Base-by-base conservation (phyloP, 2,797 vertebrate genomes). In the Okamejei kenojei region DNA sequence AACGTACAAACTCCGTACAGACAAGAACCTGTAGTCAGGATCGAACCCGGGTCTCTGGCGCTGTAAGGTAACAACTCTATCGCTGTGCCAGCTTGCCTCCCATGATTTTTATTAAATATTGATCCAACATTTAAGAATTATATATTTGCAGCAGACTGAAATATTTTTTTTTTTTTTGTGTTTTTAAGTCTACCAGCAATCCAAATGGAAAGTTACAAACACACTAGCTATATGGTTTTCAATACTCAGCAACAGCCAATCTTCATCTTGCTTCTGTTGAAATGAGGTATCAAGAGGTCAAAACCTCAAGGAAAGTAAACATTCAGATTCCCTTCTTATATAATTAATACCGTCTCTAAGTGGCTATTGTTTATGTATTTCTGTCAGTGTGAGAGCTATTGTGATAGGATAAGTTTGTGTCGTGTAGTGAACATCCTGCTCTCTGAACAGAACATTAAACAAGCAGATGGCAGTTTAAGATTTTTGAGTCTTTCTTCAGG, bases 311-410 rank as follows among this genome's bases (percentile, higher is more conserved):
- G 13, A 73, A 92, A 92, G 71, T 92, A 92, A 92, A 92, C 90
- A 76, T 92, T 92, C 32, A 76, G 90, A 76, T 45, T 92, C 23
- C 71, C 71, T 76, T 71, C 23, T 1, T 38, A 45, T 54, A 92
- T 45, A 92, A 92, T 92, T 74, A 92, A 76, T 76, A 92, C 90
- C 26, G 17, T 92, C 90, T 76, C 71, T 92, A 92, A 92, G 90
- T 92, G 90, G 26, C 71, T 76, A 54, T n/a, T 92, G 90, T 92
- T 92, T 92, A 76, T 76, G 58, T 76, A 73, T 92, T 29, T 54
- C 38, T 58, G 32, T 92, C 71, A 54, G 26, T 74, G 71, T 58
- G 23, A 92, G 26, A 76, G 35, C 68, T 92, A 29, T 92, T 74
- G 74, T 76, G 15, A 9, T 88, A 84, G 29, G 21, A 91, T 2